A percentile compares a stretch with the other conserved stretches of the same genome.
Conservation (phyloP, 30 jellyfish, hydroid and myxozoan species). For the Turritopsis dohrnii region DNA sequence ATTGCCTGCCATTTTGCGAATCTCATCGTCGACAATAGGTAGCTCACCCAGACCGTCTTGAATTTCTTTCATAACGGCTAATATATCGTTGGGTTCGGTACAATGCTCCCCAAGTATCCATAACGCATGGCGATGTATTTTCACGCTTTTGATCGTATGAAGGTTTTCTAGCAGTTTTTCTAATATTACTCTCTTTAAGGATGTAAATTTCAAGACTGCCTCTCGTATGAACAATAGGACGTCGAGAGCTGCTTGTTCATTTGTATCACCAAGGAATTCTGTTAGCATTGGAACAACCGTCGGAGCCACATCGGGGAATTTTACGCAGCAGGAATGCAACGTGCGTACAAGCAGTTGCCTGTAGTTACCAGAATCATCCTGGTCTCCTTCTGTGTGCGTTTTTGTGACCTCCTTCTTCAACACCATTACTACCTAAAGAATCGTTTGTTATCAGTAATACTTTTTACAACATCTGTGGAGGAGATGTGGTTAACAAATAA, state of each 20-base stretch:
- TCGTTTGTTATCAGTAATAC: not conserved
- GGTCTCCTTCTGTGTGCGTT: constrained; percentile 93
- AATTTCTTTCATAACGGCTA: constrained; percentile 72
- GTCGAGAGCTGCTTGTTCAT: constrained; percentile 97
- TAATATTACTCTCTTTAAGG: constrained; percentile 66
- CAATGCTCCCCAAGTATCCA: constrained; percentile 97
- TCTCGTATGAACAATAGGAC: constrained; percentile 87
- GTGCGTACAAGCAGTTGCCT: constrained; percentile 94
- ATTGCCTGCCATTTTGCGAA: constrained; percentile 75
- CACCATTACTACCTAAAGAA: constrained; percentile 90
- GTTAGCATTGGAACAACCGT: constrained; percentile 98
- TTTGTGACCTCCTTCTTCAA: constrained; percentile 90
- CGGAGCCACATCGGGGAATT: constrained; percentile 97
- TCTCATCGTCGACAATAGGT: constrained; percentile 91
- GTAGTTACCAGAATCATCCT: constrained; percentile 92
- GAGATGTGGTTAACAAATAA: not conserved
- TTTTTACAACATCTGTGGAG: not conserved
- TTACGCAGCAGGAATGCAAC: constrained; percentile 93
- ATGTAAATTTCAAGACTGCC: constrained; percentile 78
- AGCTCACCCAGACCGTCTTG: constrained; percentile 82
- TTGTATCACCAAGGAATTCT: constrained; percentile 92
- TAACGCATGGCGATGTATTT: constrained; percentile 89
- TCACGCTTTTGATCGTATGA: constrained; percentile 68
- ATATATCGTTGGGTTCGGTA: constrained; percentile 56
- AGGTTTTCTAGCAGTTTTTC: constrained; percentile 89